A percentile compares a stretch with the other conserved stretches of the same genome.
phyloP scores from a whole-genome alignment of 2,113 vertebrate species.

The Ptyas mucosa region DNA sequence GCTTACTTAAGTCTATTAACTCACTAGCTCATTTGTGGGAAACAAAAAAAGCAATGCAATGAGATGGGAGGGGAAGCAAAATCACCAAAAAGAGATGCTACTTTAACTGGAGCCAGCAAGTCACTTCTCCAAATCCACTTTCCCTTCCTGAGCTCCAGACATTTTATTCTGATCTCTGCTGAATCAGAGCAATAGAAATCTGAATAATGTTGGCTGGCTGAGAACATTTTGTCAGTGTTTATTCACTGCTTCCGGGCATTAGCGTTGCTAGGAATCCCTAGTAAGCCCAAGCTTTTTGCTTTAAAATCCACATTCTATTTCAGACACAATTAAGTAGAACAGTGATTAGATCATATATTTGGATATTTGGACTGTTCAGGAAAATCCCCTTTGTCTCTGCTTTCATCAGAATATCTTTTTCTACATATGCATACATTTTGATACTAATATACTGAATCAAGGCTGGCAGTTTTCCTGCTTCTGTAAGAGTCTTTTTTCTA shows the following conservation, averaged over 20 bases:
- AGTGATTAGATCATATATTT: background rate
- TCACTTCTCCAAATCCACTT: background rate
- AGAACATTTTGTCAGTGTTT: conserved; percentile 5
- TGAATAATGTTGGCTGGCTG: conserved; percentile 9
- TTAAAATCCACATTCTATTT: background rate
- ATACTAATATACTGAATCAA: background rate
- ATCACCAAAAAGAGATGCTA: background rate
- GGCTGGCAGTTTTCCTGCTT: background rate
- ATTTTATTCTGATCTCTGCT: background rate
- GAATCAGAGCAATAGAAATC: conserved; percentile 1
- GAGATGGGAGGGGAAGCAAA: background rate
- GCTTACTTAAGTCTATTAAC: background rate
- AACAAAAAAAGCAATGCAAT: background rate
- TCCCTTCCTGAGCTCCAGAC: background rate
- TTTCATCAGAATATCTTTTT: background rate
- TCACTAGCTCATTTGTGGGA: background rate
- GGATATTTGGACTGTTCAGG: accelerated
- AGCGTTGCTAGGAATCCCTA: background rate
- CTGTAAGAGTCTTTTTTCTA: conserved; percentile 13
- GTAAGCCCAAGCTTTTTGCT: background rate
- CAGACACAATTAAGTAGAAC: background rate
- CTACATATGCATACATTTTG: background rate
- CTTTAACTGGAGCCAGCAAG: conserved; percentile 5
- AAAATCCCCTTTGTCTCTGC: accelerated
- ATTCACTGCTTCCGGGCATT: background rate